Evolutionary conservation across 2,888 invertebrate genomes (phyloP).

Genomic region (Phoenoteleia sp.): DNA sequence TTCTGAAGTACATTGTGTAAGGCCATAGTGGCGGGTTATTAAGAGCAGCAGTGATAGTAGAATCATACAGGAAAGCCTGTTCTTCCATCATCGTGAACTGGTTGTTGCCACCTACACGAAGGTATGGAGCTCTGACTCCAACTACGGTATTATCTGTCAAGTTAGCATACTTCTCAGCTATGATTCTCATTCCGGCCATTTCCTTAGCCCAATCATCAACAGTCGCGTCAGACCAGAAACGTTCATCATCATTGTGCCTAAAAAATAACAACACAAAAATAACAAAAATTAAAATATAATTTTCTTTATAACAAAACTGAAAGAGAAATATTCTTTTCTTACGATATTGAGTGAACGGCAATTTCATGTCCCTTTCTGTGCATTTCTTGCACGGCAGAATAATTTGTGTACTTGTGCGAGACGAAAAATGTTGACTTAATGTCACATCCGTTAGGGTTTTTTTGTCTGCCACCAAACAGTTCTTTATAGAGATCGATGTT

Average conservation of each 20-base stretch:
- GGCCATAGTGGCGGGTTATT: constrained; percentile 98
- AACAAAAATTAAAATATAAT: background rate
- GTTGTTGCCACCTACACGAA: constrained; percentile 97
- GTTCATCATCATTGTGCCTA: constrained; percentile 96
- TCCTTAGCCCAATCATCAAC: constrained; percentile 98
- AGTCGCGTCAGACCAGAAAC: constrained; percentile 97
- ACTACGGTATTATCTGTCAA: constrained; percentile 97
- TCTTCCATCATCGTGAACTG: constrained; percentile 99
- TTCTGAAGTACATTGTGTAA: constrained; percentile 99
- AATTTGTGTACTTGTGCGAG: constrained; percentile 97
- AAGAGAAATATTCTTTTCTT: constrained; percentile 88
- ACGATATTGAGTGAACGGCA: constrained; percentile 97
- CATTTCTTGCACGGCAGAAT: constrained; percentile 96
- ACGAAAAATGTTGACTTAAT: constrained; percentile 97
- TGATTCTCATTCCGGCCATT: constrained; percentile 97
- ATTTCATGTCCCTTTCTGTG: constrained; percentile 97
- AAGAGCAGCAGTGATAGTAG: constrained; percentile 96
- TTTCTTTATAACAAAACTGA: too few relatives aligned
- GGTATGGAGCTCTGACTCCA: constrained; percentile 96
- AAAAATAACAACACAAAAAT: constrained; percentile 15
- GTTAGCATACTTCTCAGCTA: constrained; percentile 96
- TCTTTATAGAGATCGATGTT: constrained; percentile 98
- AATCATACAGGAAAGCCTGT: constrained; percentile 97
- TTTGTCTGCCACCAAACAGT: constrained; percentile 95
- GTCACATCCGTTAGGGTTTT: constrained; percentile 97